Evolutionary conservation across 2,113 vertebrate genomes (phyloP).

Genomic region (Phasianus colchicus): DNA sequence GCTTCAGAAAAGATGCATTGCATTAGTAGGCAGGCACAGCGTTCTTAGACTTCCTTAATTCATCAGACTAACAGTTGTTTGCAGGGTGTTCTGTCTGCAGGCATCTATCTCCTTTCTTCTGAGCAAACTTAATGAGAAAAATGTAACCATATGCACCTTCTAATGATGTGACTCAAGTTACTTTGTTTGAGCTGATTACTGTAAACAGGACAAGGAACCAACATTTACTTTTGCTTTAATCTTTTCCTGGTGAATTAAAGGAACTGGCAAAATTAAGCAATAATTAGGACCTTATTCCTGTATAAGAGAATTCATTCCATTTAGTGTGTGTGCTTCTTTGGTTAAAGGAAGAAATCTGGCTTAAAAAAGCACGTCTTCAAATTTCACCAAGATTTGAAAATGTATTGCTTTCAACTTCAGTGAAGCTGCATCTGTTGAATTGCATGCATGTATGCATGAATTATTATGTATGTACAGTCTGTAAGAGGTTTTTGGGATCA

Average conservation of each 20-base stretch:
- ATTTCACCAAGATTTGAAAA: neutral
- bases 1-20: neutral
- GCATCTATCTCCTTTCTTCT: neutral
- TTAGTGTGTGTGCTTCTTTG: neutral
- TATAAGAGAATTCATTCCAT: neutral
- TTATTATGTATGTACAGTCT: neutral
- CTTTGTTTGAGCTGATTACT: slow-evolving; percentile 17
- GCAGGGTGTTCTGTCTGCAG: neutral
- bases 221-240: slow-evolving; percentile 27
- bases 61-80: neutral
- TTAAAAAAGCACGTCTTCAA: neutral
- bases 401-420: neutral
- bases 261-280: slow-evolving; percentile 29
- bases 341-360: neutral
- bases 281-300: neutral
- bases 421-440: neutral
- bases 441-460: neutral
- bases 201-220: neutral
- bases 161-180: neutral
- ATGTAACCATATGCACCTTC: neutral
- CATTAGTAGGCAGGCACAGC: neutral
- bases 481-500: neutral
- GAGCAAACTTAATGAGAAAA: neutral
- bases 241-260: slow-evolving; percentile 33
- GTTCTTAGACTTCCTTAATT: neutral